Percentiles rank a stretch among this genome's conserved stretches.
Evolutionary conservation across 2,888 invertebrate species (phyloP).

Genomic region (Poecilobothrus nobilitatus): DNA sequence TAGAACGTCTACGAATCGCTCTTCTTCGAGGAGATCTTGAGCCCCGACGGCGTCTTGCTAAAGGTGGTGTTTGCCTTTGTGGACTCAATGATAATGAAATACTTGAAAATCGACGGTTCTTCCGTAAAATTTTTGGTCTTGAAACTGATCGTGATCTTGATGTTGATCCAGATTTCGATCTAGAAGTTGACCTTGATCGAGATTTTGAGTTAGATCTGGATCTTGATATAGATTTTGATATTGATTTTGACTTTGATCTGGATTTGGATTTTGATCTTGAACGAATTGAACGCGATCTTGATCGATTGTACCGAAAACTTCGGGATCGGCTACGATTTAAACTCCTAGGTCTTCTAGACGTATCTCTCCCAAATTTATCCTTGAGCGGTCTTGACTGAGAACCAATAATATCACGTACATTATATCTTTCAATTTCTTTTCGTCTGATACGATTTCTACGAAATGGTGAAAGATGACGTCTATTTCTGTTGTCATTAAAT

Average conservation of each 20-base stretch:
- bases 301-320: constrained; percentile 33
- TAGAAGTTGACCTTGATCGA: constrained; percentile 27
- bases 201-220: constrained; percentile 9
- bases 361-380: constrained; percentile 72
- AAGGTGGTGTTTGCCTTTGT: constrained; percentile 28
- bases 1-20: constrained; percentile 26
- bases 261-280: constrained; percentile 13
- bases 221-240: constrained; percentile 26
- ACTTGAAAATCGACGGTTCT: constrained; percentile 39
- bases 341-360: constrained; percentile 45
- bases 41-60: constrained; percentile 21
- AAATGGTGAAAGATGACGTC: constrained; percentile 25
- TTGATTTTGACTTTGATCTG: constrained; percentile 26
- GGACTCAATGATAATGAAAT: constrained; percentile 27
- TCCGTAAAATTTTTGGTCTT: constrained; percentile 24
- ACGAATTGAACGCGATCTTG: constrained; percentile 33
- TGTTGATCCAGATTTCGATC: constrained; percentile 10
- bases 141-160: constrained; percentile 19
- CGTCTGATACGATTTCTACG: constrained; percentile 48
- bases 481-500: constrained; percentile 15
- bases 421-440: constrained; percentile 73
- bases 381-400: constrained; percentile 51
- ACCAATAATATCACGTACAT: constrained; percentile 69
- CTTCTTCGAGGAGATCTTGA: constrained; percentile 25
- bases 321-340: constrained; percentile 32